Evolutionary conservation across 2,888 invertebrate species (phyloP).

Genomic region (Nemotelus nigrinus): DNA sequence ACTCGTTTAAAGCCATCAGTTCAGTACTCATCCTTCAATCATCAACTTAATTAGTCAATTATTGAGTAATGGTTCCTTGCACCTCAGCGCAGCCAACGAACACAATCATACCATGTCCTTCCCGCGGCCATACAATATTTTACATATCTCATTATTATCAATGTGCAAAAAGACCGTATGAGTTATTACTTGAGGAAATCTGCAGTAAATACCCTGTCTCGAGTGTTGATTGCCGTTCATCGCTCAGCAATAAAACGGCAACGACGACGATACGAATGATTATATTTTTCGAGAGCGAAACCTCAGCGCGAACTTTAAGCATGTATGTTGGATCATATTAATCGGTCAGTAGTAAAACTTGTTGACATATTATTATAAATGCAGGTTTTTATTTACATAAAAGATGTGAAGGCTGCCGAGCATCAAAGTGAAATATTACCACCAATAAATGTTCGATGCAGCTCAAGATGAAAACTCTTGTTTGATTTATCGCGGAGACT

Average conservation of each 20-base stretch:
- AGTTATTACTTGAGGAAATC: constrained; percentile 33
- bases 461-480: neutral
- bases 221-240: constrained; percentile 13
- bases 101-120: constrained; percentile 27
- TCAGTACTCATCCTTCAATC: constrained; percentile 19
- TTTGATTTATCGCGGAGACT: neutral
- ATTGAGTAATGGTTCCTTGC: constrained; percentile 29
- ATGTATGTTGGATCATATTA: neutral
- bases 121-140: constrained; percentile 26
- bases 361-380: constrained; percentile 35
- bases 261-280: neutral
- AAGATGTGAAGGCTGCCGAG: constrained; percentile 17
- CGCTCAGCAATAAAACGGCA: neutral
- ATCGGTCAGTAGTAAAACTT: constrained; percentile 27
- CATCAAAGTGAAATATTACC: constrained; percentile 4
- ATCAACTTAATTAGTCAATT: constrained; percentile 26
- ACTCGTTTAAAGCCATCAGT: neutral
- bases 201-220: constrained; percentile 1
- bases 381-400: constrained; percentile 28
- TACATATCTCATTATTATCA: constrained; percentile 2
- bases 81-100: neutral
- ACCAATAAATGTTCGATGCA: neutral
- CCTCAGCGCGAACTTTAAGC: neutral
- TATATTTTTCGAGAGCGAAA: constrained; percentile 17
- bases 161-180: constrained; percentile 25